A percentile compares a stretch with the other conserved stretches of the same genome.
Conservation (phyloP, 2,888 invertebrate genomes). For the Carterocephalus palaemon region DNA sequence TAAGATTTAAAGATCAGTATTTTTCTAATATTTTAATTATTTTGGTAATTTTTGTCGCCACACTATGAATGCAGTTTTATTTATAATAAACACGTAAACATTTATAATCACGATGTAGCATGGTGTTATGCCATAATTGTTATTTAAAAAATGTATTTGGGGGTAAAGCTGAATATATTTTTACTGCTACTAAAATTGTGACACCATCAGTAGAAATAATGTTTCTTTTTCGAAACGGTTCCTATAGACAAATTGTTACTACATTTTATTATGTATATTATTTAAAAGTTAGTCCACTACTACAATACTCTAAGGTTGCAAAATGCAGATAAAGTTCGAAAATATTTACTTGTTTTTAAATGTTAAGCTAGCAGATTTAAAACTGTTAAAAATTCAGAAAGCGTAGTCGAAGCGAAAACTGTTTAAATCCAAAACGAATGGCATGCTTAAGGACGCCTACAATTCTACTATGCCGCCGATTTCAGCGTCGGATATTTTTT, state of each 20-base stretch:
- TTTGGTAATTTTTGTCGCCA: slow-evolving; percentile 15
- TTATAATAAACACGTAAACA: slow-evolving; percentile 10
- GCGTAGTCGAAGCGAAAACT: slow-evolving; percentile 24
- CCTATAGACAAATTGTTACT: slow-evolving; percentile 6
- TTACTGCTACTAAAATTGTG: no score
- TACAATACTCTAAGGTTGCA: slow-evolving; percentile 20
- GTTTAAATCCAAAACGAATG: slow-evolving; percentile 26
- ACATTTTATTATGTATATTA: no score
- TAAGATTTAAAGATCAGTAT: not conserved
- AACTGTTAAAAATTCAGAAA: slow-evolving; percentile 26
- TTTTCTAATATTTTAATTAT: slow-evolving; percentile 22
- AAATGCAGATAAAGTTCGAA: slow-evolving; percentile 23
- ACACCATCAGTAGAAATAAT: not conserved
- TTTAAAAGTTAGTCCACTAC: slow-evolving; percentile 11
- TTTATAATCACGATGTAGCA: not conserved
- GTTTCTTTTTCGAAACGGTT: not conserved
- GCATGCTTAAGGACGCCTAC: slow-evolving; percentile 20
- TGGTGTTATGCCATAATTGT: slow-evolving; percentile 8
- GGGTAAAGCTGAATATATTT: no score
- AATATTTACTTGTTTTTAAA: no score
- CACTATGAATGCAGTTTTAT: slow-evolving; percentile 14
- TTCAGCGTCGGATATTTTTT: no score
- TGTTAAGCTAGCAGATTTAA: slow-evolving; percentile 23
- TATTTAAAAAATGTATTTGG: slow-evolving; percentile 5
- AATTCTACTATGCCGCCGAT: slow-evolving; percentile 10